Evolutionary conservation across 2,797 vertebrate species (phyloP), one percentile per base, ranked within the genome.

Genomic region (Platalea minor): DNA sequence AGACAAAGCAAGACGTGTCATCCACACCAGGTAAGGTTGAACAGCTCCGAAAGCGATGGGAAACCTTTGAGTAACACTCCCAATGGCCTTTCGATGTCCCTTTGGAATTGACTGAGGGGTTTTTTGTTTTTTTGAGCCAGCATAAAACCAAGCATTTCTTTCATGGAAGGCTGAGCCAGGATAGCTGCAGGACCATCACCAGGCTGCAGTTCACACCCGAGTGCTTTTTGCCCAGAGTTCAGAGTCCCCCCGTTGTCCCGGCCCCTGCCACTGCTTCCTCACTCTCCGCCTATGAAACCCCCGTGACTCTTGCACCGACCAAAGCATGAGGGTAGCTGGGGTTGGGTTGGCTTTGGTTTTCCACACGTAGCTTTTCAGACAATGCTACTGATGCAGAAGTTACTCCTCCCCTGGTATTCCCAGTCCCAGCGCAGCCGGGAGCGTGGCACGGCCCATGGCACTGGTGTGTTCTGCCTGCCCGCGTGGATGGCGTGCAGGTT

Each of bases 11-110:
- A 48, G 98, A 98, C 0, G 95, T 98, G 93, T 29, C 98, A 13
- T 97, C 98, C 41, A 97, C 96, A 5, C 98, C 99, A n/a, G 98
- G 98, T 97, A 99, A 98, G 43, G 98, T 98, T 33, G 99, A 99
- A 65, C 98, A 99, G 96, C 98, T 99, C 79, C 97, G 99, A 79
- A 98, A 98, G 95, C 98, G 97, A 88, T 99, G 99, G 99, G 99
- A 99, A 97, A 99, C 99, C 17, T 99, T 99, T 88, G 99, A 99
- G 96, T 99, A 97, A 98, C 2, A 1, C 8, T 2, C 57, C 65
- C 7, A 2, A 18, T 17, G 85, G 87, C 74, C 90, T 88, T 75
- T 59, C 23, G 75, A 56, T 79, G 73, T 73, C 87, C 92, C 87
- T 92, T 73, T 46, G 91, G 92, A 72, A 85, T 21, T 51, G 85